Conservation (phyloP, 2,888 invertebrate species). For the Drosophila demipolita region DNA sequence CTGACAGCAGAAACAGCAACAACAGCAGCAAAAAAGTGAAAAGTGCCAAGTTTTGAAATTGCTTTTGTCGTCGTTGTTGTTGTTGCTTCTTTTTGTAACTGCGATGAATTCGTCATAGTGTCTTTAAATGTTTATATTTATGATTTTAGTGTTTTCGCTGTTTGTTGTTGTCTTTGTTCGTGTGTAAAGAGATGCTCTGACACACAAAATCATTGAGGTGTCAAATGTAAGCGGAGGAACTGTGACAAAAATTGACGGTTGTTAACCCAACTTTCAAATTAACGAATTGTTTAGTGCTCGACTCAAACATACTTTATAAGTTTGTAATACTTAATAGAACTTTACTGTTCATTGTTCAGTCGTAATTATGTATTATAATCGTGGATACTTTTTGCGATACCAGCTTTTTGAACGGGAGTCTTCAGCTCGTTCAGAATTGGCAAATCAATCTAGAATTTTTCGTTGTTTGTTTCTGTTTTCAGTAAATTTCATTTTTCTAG, state of each 20-base stretch:
- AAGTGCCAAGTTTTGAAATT: slow-evolving; percentile 61
- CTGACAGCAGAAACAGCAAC: slow-evolving; percentile 37
- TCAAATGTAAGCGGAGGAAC: slow-evolving; percentile 38
- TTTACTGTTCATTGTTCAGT: not conserved
- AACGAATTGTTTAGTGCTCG: not conserved
- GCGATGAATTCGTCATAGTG: slow-evolving; percentile 19
- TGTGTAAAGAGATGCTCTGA: slow-evolving; percentile 54
- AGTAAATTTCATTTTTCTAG: no score
- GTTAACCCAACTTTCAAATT: not conserved
- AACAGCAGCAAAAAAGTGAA: slow-evolving; percentile 63
- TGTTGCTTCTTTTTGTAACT: not conserved
- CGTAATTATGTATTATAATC: not conserved
- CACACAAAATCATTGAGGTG: slow-evolving; percentile 72
- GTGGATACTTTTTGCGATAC: not conserved
- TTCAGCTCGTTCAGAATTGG: not conserved
- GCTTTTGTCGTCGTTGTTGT: slow-evolving; percentile 12
- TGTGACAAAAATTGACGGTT: slow-evolving; percentile 23
- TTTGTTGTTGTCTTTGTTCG: slow-evolving; percentile 15
- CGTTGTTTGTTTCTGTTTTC: not conserved
- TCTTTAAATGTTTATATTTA: slow-evolving; percentile 34
- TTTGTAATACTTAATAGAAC: not conserved
- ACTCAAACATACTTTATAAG: not conserved
- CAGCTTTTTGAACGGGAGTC: not conserved
- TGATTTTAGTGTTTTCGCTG: slow-evolving; percentile 38
- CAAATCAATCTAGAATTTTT: not conserved